phyloP scores from a whole-genome alignment of 23 tunicate species.

The Trididemnum nubilum region DNA sequence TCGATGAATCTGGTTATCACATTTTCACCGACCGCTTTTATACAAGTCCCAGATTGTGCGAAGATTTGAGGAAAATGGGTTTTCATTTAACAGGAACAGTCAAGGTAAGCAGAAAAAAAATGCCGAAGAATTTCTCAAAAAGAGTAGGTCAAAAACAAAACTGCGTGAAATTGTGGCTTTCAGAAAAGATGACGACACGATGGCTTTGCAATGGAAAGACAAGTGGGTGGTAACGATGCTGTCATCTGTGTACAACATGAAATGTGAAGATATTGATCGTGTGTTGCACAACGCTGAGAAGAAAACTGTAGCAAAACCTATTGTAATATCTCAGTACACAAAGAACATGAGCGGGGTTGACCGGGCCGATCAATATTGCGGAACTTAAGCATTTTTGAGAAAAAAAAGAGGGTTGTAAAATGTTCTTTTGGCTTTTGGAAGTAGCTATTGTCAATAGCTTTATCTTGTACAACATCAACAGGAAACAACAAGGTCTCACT shows the following conservation, averaged over 20 bases:
- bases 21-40: conserved; percentile 22
- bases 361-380: conserved; percentile 22
- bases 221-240: conserved; percentile 22
- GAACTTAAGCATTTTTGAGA: conserved; percentile 22
- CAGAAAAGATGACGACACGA: conserved; percentile 3
- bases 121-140: background rate
- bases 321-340: conserved; percentile 22
- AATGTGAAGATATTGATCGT: conserved; percentile 3
- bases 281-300: background rate
- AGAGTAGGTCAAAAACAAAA: background rate
- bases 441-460: conserved; percentile 20
- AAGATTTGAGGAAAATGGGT: too few relatives aligned
- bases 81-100: conserved; percentile 25
- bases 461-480: conserved; percentile 12
- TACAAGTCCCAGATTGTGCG: conserved; percentile 5
- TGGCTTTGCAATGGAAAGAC: conserved; percentile 33
- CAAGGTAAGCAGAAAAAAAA: too few relatives aligned
- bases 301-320: conserved; percentile 16
- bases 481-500: conserved; percentile 9
- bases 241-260: background rate
- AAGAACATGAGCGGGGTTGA: conserved; percentile 21
- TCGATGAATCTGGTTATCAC: conserved; percentile 11
- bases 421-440: conserved; percentile 21
- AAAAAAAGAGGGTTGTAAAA: conserved; percentile 12
- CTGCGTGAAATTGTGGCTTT: conserved; percentile 16